A percentile compares a stretch with the other conserved stretches of the same genome.
phyloP scores from a whole-genome alignment of 1,140 invertebrate species.

The Drosophila cardini region DNA sequence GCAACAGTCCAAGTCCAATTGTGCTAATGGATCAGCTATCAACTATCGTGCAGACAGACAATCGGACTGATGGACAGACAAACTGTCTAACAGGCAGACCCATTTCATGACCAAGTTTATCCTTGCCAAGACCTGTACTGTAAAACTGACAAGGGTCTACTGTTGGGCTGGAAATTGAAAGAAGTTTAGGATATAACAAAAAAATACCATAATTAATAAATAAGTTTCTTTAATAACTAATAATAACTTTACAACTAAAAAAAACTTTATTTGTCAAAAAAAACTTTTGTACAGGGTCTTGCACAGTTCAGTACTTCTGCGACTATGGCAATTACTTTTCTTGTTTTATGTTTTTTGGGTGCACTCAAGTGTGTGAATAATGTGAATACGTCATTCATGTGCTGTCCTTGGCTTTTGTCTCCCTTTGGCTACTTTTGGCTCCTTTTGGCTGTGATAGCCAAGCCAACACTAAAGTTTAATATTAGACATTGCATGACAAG shows the following conservation, averaged over 20 bases:
- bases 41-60: conserved; percentile 31
- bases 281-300: neutral
- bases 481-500: conserved; percentile 58
- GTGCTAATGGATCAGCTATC: conserved; percentile 69
- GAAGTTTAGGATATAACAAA: too few relatives aligned
- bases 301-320: neutral
- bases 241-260: too few relatives aligned
- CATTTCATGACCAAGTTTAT: conserved; percentile 11
- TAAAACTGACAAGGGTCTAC: neutral
- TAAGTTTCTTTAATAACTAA: too few relatives aligned
- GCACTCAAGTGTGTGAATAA: conserved; percentile 64
- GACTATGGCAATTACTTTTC: neutral
- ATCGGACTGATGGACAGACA: conserved; percentile 12
- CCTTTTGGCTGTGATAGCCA: conserved; percentile 14
- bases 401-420: conserved; percentile 16
- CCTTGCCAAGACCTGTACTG: neutral
- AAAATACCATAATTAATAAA: too few relatives aligned
- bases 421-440: conserved; percentile 2
- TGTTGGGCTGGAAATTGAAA: neutral
- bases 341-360: conserved; percentile 41
- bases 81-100: neutral
- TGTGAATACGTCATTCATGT: conserved; percentile 56
- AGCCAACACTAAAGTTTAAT: conserved; percentile 28
- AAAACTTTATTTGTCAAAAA: too few relatives aligned
- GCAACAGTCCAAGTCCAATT: conserved; percentile 57